phyloP scores from a whole-genome alignment of 2,113 vertebrate species.

The Myodes glareolus region DNA sequence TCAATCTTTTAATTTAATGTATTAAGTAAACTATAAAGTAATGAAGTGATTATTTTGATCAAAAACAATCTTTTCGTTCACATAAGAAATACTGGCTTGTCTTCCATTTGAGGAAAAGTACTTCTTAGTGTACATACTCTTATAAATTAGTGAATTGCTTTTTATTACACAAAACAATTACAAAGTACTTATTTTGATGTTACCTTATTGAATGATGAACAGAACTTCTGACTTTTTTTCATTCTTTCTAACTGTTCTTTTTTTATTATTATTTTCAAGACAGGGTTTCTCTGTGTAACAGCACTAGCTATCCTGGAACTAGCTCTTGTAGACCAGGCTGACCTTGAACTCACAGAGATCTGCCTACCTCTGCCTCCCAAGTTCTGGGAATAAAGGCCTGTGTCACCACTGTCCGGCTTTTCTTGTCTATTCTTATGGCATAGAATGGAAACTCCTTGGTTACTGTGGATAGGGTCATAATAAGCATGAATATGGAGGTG shows the following conservation, averaged over 20 bases:
- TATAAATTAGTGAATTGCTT: not conserved
- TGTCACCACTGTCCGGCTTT: no score
- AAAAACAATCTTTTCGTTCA: not conserved
- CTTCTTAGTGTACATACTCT: not conserved
- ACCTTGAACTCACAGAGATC: no score
- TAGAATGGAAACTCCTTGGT: not conserved
- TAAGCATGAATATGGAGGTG: not conserved
- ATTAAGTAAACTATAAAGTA: not conserved
- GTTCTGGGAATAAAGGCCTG: no score
- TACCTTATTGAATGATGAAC: not conserved
- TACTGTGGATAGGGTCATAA: not conserved
- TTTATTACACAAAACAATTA: not conserved
- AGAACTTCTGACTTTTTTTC: not conserved
- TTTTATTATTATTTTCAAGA: no score
- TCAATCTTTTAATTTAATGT: slow-evolving; percentile 39
- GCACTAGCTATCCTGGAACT: no score
- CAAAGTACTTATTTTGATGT: not conserved
- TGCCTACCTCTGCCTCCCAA: no score
- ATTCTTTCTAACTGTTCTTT: not conserved
- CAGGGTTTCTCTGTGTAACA: no score
- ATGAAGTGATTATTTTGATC: not conserved
- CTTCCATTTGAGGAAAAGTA: not conserved
- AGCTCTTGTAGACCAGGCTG: no score
- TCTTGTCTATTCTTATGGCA: not conserved
- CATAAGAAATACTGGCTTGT: not conserved